phyloP scores from a whole-genome alignment of 1,140 invertebrate species.

The Drosophila kanapiae region DNA sequence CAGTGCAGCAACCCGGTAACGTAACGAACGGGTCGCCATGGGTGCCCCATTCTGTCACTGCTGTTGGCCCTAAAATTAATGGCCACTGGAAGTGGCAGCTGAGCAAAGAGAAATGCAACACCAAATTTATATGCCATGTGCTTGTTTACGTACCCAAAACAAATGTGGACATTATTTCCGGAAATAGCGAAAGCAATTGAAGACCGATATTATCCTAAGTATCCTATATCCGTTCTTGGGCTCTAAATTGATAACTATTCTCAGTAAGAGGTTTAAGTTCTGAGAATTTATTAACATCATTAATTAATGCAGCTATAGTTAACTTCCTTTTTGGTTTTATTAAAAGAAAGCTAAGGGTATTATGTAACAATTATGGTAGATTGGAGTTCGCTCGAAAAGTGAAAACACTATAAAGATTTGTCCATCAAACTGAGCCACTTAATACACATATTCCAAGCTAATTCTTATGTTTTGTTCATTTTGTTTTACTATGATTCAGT shows the following conservation, averaged over 20 bases:
- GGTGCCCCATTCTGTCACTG: constrained; percentile 57
- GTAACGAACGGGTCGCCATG: constrained; percentile 36
- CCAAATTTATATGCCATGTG: constrained; percentile 55
- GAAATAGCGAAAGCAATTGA: constrained; percentile 1
- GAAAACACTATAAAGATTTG: no score
- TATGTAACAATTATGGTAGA: background rate
- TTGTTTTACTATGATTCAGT: no score
- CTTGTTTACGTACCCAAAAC: constrained; percentile 21
- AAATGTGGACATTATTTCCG: constrained; percentile 9
- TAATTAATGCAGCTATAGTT: background rate
- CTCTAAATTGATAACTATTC: background rate
- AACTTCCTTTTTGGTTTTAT: background rate
- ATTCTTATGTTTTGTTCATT: no score
- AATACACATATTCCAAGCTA: no score
- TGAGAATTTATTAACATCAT: background rate
- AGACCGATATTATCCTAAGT: background rate
- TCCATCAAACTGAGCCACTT: no score
- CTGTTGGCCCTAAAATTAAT: constrained; percentile 75
- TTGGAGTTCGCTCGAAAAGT: no score
- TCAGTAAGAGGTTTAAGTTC: background rate
- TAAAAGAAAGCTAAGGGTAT: background rate
- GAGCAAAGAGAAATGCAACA: constrained; percentile 56
- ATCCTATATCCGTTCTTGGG: background rate
- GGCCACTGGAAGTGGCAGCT: constrained; percentile 73
- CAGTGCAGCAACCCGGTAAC: constrained; percentile 27